Evolutionary conservation across 2,888 invertebrate species (phyloP).

Genomic region (Marasmarcha lunaedactyla): DNA sequence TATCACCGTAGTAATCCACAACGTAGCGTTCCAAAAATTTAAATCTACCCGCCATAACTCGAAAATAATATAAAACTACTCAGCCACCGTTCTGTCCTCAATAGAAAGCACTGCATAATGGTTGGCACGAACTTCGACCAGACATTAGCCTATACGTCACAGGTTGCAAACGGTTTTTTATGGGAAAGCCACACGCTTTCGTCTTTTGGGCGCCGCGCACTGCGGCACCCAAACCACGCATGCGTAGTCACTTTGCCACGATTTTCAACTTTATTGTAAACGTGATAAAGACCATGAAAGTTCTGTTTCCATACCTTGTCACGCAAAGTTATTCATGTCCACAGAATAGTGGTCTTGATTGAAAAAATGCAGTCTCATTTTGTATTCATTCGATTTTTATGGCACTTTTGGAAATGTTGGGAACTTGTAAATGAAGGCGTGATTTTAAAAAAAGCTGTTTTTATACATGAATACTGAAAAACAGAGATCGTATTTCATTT

Average conservation of each 20-base stretch:
- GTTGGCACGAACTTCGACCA: too few species aligned
- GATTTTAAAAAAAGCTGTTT: too few species aligned
- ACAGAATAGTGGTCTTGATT: constrained; percentile 23
- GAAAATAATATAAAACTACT: too few species aligned
- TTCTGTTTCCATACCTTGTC: constrained; percentile 23
- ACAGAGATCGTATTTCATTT: too few species aligned
- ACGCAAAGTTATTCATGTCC: constrained; percentile 10
- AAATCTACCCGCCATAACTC: too few species aligned
- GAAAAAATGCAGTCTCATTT: constrained; percentile 30
- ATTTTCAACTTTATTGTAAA: constrained; percentile 22
- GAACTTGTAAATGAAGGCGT: constrained; percentile 3
- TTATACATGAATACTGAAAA: too few species aligned
- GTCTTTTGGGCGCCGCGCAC: constrained; percentile 64
- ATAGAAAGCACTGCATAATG: too few species aligned
- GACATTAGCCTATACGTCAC: background rate
- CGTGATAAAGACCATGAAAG: constrained; percentile 19
- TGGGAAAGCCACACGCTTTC: constrained; percentile 56
- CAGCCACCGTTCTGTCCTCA: too few species aligned
- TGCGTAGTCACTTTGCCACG: constrained; percentile 34
- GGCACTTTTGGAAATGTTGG: constrained; percentile 5
- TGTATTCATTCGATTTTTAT: constrained; percentile 10
- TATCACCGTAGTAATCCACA: too few species aligned
- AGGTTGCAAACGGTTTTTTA: constrained; percentile 23
- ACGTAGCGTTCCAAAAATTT: too few species aligned
- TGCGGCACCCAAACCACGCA: constrained; percentile 59